A percentile compares a stretch with the other conserved stretches of the same genome.
Conservation (phyloP, 2,113 vertebrate genomes). For the Ammodytes dubius region DNA sequence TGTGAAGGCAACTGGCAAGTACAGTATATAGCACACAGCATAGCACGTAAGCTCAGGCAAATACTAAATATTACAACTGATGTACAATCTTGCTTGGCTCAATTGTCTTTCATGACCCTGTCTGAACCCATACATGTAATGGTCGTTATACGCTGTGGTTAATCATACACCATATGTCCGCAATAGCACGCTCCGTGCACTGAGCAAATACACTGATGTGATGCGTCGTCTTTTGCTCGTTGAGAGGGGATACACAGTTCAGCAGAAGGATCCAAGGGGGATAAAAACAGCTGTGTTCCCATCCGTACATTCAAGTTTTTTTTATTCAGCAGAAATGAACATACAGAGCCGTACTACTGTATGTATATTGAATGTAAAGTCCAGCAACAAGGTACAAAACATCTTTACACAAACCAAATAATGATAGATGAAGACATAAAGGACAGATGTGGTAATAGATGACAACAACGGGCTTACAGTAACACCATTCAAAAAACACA, state of each 20-base stretch:
- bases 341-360: neutral
- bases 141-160: constrained; percentile 23
- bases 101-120: constrained; percentile 22
- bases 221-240: constrained; percentile 46
- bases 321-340: constrained; percentile 4
- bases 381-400: neutral
- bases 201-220: constrained; percentile 48
- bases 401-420: neutral
- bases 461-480: neutral
- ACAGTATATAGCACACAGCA: constrained; percentile 39
- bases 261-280: constrained; percentile 22
- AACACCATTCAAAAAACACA: neutral
- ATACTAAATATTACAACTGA: constrained; percentile 34
- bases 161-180: constrained; percentile 29
- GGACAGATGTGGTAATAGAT: neutral
- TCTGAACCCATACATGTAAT: constrained; percentile 18
- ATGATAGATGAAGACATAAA: neutral
- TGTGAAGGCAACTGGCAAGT: constrained; percentile 58
- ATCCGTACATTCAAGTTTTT: constrained; percentile 58
- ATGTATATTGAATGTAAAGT: neutral
- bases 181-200: constrained; percentile 2
- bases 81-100: constrained; percentile 56
- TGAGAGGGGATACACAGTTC: constrained; percentile 25
- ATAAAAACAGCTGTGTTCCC: constrained; percentile 28
- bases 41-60: constrained; percentile 54